phyloP scores from a whole-genome alignment of 64 coral and sea anemone species.

The Montipora foliosa region DNA sequence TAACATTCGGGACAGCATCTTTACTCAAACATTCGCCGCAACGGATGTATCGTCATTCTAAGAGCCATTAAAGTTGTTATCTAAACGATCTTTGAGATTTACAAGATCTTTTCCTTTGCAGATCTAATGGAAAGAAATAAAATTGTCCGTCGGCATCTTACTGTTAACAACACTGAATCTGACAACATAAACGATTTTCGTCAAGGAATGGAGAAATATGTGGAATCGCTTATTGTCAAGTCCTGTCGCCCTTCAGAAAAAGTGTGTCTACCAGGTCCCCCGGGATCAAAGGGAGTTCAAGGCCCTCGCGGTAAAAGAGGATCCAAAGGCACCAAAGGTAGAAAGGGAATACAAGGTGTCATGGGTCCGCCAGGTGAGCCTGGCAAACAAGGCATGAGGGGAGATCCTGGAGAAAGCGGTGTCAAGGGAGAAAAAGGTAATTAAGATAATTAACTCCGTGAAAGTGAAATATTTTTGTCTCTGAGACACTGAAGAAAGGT shows the following conservation, averaged over 20 bases:
- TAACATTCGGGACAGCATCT: no score
- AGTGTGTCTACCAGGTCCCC: slow-evolving; percentile 45
- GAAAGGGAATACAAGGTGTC: slow-evolving; percentile 4
- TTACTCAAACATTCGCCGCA: no score
- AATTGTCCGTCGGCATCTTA: background rate
- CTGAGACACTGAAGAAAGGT: no score
- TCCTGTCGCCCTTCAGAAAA: slow-evolving; percentile 31
- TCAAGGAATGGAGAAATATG: background rate
- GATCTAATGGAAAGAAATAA: background rate
- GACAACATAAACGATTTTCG: background rate
- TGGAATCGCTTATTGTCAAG: background rate
- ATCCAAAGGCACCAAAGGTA: background rate
- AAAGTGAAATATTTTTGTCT: background rate
- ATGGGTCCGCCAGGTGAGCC: slow-evolving; percentile 51
- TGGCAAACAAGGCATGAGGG: slow-evolving; percentile 52
- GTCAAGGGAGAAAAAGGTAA: slow-evolving; percentile 35
- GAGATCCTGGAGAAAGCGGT: slow-evolving; percentile 46
- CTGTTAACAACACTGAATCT: background rate
- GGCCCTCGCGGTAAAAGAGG: slow-evolving; percentile 38
- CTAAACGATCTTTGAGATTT: no score
- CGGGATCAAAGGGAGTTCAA: slow-evolving; percentile 36
- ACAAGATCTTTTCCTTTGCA: background rate
- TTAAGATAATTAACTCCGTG: background rate
- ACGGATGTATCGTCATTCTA: no score
- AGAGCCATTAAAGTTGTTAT: no score